Percentiles rank a stretch among this genome's conserved stretches.
phyloP scores from a whole-genome alignment of 2,113 vertebrate species.

The Lucifuga dentata region DNA sequence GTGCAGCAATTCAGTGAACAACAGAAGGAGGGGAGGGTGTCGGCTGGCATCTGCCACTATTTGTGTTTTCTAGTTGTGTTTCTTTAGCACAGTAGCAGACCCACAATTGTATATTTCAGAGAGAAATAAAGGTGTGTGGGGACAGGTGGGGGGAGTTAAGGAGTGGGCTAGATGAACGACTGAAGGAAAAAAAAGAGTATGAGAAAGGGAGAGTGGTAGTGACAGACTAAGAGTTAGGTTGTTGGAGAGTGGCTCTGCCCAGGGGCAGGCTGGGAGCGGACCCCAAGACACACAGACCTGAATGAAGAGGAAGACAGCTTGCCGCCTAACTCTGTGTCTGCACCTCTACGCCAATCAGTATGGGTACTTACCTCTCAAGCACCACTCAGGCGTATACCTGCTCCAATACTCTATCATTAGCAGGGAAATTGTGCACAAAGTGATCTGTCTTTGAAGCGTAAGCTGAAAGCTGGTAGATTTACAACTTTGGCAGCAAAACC shows the following conservation, averaged over 20 bases:
- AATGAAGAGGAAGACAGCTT: constrained; percentile 16
- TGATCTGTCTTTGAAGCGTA: constrained; percentile 49
- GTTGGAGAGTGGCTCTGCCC: constrained; percentile 32
- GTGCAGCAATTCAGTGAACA: constrained; percentile 28
- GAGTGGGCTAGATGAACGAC: constrained; percentile 9
- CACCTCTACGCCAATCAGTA: constrained; percentile 39
- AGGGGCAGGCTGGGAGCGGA: constrained; percentile 38
- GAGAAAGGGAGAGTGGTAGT: neutral
- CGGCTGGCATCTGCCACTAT: constrained; percentile 3
- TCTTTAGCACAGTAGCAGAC: constrained; percentile 15
- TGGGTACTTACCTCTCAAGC: constrained; percentile 48
- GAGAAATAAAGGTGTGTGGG: constrained; percentile 2
- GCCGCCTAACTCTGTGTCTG: constrained; percentile 36
- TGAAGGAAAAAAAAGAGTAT: neutral
- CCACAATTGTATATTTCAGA: constrained; percentile 1
- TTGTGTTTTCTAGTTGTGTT: constrained; percentile 1
- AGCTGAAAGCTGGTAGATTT: constrained; percentile 43
- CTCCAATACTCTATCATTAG: constrained; percentile 59
- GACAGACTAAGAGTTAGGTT: constrained; percentile 26
- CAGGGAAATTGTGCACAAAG: constrained; percentile 66
- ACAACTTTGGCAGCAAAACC: constrained; percentile 45
- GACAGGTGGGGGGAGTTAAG: neutral
- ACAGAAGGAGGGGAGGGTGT: constrained; percentile 12
- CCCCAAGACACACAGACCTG: constrained; percentile 32
- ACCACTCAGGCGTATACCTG: constrained; percentile 42